These are phyloP conservation scores for Mycteria americana DNA, from an alignment of 2,797 vertebrate species.

Conservation along the genomic window DNA sequence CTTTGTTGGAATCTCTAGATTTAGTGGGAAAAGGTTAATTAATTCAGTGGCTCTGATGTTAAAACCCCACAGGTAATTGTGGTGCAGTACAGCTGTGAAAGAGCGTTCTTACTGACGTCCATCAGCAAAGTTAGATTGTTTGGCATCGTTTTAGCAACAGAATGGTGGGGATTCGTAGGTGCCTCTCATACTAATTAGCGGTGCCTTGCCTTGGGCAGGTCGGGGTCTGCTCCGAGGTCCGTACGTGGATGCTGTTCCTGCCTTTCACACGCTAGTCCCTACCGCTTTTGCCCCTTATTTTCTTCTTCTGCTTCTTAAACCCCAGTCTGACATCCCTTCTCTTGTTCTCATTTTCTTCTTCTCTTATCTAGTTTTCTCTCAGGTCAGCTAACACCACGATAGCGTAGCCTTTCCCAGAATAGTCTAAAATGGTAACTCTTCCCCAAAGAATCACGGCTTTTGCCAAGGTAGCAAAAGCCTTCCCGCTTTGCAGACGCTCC, in stretches of 20 bases:
- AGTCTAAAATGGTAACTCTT: not conserved
- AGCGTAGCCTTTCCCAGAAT: not conserved
- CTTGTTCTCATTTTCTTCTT: not conserved
- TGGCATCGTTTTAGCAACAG: not conserved
- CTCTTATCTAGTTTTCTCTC: too few species aligned
- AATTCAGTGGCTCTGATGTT: conserved; percentile 9
- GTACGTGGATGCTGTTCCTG: accelerated
- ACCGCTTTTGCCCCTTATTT: not conserved
- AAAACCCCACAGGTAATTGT: conserved; percentile 40
- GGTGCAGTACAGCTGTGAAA: not conserved
- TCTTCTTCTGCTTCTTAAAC: not conserved
- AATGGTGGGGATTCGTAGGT: not conserved
- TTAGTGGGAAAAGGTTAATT: conserved; percentile 65
- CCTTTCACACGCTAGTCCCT: too few species aligned
- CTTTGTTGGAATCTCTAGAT: conserved; percentile 19
- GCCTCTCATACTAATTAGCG: not conserved
- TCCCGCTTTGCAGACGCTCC: accelerated
- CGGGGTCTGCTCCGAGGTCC: accelerated
- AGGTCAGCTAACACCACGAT: not conserved
- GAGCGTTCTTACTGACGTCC: not conserved
- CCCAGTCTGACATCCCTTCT: not conserved
- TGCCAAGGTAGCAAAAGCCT: not conserved
- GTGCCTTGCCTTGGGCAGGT: not conserved
- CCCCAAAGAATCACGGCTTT: not conserved
- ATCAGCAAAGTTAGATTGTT: not conserved